Evolutionary conservation across 2,113 vertebrate genomes (phyloP), one percentile per base, ranked within the genome.

Genomic region (Anarrhichthys ocellatus): DNA sequence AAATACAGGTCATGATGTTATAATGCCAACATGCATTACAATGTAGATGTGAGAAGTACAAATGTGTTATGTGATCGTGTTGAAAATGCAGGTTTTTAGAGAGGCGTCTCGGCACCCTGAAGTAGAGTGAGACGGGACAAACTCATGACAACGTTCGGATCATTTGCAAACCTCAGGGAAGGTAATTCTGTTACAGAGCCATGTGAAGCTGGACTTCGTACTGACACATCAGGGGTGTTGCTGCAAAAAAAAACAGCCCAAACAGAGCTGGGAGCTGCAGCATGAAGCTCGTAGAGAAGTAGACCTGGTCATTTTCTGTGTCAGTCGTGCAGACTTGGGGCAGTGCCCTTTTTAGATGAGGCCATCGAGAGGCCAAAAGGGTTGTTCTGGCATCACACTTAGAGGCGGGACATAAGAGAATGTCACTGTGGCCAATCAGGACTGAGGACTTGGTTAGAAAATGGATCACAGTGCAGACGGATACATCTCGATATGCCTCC

Each of bases 381-480:
- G 92, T 71, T 73, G 61, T 94, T 96, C 94, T 96, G 95, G 94
- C 95, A 96, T 95, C 95, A 96, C 94, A 95, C 95, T 94, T 86
- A 62, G 75, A 83, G 54, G 62, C 14, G 1, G 44, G 65, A 71
- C 46, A 42, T 5, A 3, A 6, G 22, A 52, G 68, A 18, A 52
- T 22, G 17, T 54, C 44, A 48, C 64, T 69, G 62, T 66, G 69
- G 68, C 58, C 44, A 86, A 86, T 80, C 66, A 54, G 70, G 44
- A 73, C 24, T 32, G 27, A 73, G 38, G 68, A 29, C 11, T 72
- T 52, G 0, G 36, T 73, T 61, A 17, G 34, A 44, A 84, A 90
- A 95, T 94, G 94, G 94, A 93, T 95, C 94, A 95, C 95, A 96
- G 95, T 96, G 95, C 94, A 96, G 95, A 95, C 34, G 54, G 76